Evolutionary conservation across 2,113 vertebrate species (phyloP).

Genomic region (Gobiocypris rarus): DNA sequence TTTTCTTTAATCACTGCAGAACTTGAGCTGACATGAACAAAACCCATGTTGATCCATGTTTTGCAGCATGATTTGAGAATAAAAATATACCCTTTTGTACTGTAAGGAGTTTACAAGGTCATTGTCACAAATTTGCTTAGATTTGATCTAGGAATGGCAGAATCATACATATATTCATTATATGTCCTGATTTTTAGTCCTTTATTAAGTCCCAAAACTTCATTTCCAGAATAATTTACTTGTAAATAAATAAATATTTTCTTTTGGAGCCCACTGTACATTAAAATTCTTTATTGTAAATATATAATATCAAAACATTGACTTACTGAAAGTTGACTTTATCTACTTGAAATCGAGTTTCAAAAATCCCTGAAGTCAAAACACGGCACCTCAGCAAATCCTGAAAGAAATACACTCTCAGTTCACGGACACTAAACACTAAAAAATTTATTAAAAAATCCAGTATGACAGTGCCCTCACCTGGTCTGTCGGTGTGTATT

Average conservation of each 20-base stretch:
- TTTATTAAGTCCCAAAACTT: background rate
- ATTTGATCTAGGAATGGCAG: background rate
- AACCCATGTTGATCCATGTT: background rate
- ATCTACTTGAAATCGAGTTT: slow-evolving; percentile 92
- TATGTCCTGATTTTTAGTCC: background rate
- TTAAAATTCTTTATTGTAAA: background rate
- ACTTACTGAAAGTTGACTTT: slow-evolving; percentile 95
- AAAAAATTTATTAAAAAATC: background rate
- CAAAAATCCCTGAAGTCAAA: slow-evolving; percentile 90
- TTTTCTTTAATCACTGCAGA: background rate
- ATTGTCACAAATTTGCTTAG: background rate
- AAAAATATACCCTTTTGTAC: background rate
- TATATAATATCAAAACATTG: background rate
- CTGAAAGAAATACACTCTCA: slow-evolving; percentile 61
- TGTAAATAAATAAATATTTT: too few relatives aligned
- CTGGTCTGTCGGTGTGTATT: slow-evolving; percentile 97
- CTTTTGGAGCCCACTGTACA: background rate
- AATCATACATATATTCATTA: background rate
- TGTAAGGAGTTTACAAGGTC: background rate
- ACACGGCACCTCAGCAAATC: slow-evolving; percentile 90
- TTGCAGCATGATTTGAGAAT: background rate
- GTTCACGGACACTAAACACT: background rate
- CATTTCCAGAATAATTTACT: background rate
- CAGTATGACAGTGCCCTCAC: slow-evolving; percentile 67
- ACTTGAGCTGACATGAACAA: background rate